Evolutionary conservation across 1,140 invertebrate genomes (phyloP).

Genomic region (Cardiocondyla obscurior): DNA sequence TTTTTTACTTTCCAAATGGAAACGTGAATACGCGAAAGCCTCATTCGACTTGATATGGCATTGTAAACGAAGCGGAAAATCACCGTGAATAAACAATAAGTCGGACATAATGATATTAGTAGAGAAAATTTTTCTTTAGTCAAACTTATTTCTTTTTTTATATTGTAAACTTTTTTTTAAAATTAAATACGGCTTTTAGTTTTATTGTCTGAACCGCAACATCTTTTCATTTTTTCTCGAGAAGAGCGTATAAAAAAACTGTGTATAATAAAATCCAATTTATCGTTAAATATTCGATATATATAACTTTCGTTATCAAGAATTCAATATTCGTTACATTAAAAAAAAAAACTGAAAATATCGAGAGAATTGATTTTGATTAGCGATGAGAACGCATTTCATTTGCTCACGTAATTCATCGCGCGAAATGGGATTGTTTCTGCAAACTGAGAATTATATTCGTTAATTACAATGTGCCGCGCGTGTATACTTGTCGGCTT

Average conservation of each 20-base stretch:
- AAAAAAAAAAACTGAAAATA: not conserved
- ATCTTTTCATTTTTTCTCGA: too few species aligned
- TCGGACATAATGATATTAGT: not conserved
- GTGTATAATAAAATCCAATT: not conserved
- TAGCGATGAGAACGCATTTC: not conserved
- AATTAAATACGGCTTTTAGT: too few species aligned
- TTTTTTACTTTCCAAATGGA: conserved; percentile 15
- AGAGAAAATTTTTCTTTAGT: not conserved
- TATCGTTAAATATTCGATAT: not conserved
- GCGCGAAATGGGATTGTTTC: not conserved
- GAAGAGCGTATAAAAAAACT: too few species aligned
- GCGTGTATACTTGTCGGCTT: conserved; percentile 37
- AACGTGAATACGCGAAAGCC: not conserved
- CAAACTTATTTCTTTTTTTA: not conserved
- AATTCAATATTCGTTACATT: conserved; percentile 3
- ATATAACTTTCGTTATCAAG: not conserved
- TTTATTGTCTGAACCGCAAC: too few species aligned
- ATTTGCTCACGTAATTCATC: not conserved
- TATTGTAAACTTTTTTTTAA: not conserved
- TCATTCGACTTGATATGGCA: not conserved
- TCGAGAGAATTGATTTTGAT: not conserved
- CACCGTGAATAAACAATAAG: not conserved
- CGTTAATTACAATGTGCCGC: conserved; percentile 1
- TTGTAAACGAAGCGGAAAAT: not conserved
- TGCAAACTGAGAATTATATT: conserved; percentile 41